phyloP scores from a whole-genome alignment of 2,113 vertebrate species.

The Nothobranchius furzeri region DNA sequence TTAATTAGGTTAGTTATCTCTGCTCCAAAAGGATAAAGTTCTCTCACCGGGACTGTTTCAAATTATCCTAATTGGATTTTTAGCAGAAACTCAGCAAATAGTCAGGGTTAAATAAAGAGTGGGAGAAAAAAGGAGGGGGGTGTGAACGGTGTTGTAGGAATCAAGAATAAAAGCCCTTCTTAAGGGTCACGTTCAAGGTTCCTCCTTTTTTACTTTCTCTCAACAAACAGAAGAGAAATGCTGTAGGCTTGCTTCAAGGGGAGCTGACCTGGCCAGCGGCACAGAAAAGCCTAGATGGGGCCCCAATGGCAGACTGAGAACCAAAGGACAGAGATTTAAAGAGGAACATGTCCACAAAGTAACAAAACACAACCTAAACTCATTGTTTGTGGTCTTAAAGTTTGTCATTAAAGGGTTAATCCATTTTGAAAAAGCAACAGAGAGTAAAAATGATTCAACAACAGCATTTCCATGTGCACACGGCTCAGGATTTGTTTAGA shows the following conservation, averaged over 20 bases:
- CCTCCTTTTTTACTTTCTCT: conserved; percentile 49
- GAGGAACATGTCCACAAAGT: not conserved
- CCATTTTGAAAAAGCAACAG: too few relatives aligned
- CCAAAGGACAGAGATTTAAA: conserved; percentile 3
- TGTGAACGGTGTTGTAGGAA: conserved; percentile 52
- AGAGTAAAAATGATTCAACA: too few relatives aligned
- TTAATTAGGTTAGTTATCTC: conserved; percentile 83
- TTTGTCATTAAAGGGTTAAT: not conserved
- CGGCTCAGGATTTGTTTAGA: too few relatives aligned
- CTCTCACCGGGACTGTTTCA: conserved; percentile 72
- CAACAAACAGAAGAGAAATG: conserved; percentile 66
- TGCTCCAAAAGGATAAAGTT: conserved; percentile 75
- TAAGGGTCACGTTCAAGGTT: conserved; percentile 72
- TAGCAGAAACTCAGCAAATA: conserved; percentile 75
- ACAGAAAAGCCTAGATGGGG: conserved; percentile 27
- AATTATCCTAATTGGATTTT: conserved; percentile 82
- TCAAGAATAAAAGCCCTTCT: conserved; percentile 57
- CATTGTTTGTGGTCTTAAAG: too few relatives aligned
- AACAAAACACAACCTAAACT: not conserved
- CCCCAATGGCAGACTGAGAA: conserved; percentile 39
- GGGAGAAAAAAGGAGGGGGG: conserved; percentile 50
- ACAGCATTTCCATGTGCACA: too few relatives aligned
- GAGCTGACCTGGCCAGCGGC: conserved; percentile 43
- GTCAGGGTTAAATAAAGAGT: conserved; percentile 73
- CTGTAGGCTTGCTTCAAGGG: conserved; percentile 58